Evolutionary conservation across 2,888 invertebrate species (phyloP), one percentile per base, ranked within the genome.

Genomic region (Ecliptopera silaceata): DNA sequence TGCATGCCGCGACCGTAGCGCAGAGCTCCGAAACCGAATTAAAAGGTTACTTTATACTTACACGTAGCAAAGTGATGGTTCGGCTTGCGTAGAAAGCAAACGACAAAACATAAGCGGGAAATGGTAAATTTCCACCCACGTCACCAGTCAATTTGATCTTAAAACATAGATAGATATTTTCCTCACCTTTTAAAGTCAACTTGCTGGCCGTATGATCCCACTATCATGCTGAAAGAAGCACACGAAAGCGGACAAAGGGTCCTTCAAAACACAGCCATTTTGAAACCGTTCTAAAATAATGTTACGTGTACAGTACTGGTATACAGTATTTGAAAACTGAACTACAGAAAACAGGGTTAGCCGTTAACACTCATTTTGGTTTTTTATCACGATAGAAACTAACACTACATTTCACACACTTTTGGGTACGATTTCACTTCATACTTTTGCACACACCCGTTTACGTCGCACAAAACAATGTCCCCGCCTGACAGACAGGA

Each of bases 191-290:
- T 92, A 84, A 92, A 93, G 92, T 92, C 82, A 90, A 90, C 82
- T 86, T 92, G 92, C 85, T 92, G 91, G 87, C 86, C 88, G 92
- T 93, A 91, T 85, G 92, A 93, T 92, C 90, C 92, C 92, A 93
- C 92, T 93, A 92, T 92, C 94, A 94, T 94, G 92, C 92, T 94
- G 94, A 91, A 92, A 93, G 90, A 92, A 92, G 92, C 82, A 83
- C 76, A 88, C 85, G 92, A 93, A 93, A 92, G 88, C 86, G 93
- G 89, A 92, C 91, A 93, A 93, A 93, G 92, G 90, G 92, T 92
- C 92, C 92, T 92, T 93, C 93, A 94, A 93, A 93, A 93, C 92
- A 93, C 94, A 93, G 94, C 94, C 94, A 94, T 94, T 93, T 94
- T 94, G 94, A 91, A 92, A 91, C 89, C 75, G 89, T 89, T 80